Base-by-base conservation (phyloP, 1,140 invertebrate genomes). In the Drosophila micromelanica region DNA sequence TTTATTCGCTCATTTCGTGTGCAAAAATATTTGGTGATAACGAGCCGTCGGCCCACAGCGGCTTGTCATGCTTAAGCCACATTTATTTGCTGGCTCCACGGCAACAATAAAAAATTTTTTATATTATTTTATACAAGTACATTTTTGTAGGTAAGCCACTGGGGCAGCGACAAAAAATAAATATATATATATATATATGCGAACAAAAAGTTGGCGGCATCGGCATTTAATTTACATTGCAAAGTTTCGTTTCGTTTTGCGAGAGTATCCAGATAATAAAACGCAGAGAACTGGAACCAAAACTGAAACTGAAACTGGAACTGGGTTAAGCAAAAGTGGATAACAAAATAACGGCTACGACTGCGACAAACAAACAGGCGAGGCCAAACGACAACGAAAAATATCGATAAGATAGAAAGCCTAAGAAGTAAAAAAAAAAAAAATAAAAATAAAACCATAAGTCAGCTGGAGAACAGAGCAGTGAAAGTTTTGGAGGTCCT, bases 11-110 rank as follows among this genome's bases (percentile, higher is more conserved):
- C 84, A 89, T 84, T 84, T 80, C 76, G 79, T 89, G 80, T 87
- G 82, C 82, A 90, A 77, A 87, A 87, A 87, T 80, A 90, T 85
- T 89, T 89, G 84, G 84, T 89, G 84, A 87, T 87, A 87, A 87
- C 84, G 84, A 89, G 84, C 85, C 77, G 65, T 71, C 60, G 69
- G 73, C 69, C 75, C 84, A 76, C 64, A 77, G 78, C 72, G 79
- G 73, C 78, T 82, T 87, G 84, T 90, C 84, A 89, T 89, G 84
- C 89, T 90, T 80, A 80, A 89, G 73, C 80, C 85, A 89, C 84
- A 90, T 89, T 89, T 89, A 89, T 90, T 89, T 90, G 75, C 59
- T 74, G 67, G 52, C 49, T 64, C 30, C 62, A 48, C 57, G 62
- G 67, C 64, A 69, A 73, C 68, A 87, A 74, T 74, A 89, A 87